A percentile compares a stretch with the other conserved stretches of the same genome.
phyloP scores from a whole-genome alignment of 2,797 vertebrate genomes.

The Poeciliopsis infans region DNA sequence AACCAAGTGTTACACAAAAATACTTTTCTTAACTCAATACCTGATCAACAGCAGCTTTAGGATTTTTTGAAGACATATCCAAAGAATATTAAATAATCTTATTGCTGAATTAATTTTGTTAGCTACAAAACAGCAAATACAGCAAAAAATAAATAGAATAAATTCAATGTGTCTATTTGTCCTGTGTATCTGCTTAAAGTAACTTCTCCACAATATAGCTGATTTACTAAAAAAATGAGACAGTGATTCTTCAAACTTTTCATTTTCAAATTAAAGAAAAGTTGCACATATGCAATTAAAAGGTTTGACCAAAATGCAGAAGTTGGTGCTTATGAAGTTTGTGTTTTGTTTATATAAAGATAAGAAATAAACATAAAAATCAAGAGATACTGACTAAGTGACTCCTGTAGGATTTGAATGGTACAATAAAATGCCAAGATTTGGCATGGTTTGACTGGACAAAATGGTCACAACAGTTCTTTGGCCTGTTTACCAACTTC shows the following conservation, averaged over 20 bases:
- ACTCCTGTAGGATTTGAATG: background rate
- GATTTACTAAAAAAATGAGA: background rate
- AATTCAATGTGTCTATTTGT: background rate
- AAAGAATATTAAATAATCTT: background rate
- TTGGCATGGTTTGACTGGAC: constrained; percentile 36
- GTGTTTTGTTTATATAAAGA: background rate
- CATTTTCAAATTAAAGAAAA: background rate
- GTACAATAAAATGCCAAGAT: constrained; percentile 19
- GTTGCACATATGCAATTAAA: background rate
- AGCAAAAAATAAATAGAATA: no score
- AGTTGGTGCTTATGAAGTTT: background rate
- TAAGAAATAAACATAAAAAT: background rate
- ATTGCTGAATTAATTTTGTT: background rate
- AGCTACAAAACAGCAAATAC: background rate
- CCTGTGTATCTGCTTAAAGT: background rate
- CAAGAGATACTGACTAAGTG: background rate
- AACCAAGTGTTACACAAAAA: no score
- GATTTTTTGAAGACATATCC: no score
- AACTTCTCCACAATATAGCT: background rate
- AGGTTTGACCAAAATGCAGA: background rate
- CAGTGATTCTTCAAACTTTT: background rate
- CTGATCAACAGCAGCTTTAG: background rate
- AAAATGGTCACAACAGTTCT: constrained; percentile 31
- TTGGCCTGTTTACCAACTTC: constrained; percentile 48
- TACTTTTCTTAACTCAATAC: no score